A percentile compares a stretch with the other conserved stretches of the same genome.
phyloP scores from a whole-genome alignment of 2,797 vertebrate genomes.

The Taenioides sp. region DNA sequence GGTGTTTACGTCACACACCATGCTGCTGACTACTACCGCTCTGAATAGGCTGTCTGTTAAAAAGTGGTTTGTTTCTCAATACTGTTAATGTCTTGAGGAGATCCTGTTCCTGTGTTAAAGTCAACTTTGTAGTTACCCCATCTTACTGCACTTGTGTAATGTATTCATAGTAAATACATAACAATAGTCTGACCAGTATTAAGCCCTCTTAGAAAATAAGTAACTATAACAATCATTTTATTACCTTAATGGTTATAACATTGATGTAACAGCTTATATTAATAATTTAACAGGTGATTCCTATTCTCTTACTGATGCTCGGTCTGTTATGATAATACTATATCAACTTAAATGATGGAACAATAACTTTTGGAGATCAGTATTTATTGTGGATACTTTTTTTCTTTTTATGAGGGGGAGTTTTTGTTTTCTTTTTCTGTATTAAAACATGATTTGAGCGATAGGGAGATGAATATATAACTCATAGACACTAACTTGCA shows the following conservation, averaged over 20 bases:
- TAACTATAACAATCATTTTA: neutral
- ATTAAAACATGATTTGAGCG: too few relatives aligned
- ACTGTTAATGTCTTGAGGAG: neutral
- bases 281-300: neutral
- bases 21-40: conserved; percentile 31
- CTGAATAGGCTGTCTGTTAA: conserved; percentile 5
- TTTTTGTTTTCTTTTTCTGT: too few relatives aligned
- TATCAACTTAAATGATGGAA: too few relatives aligned
- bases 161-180: neutral
- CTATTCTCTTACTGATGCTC: neutral
- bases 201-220: neutral
- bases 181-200: neutral
- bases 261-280: neutral
- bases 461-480: too few relatives aligned
- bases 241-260: neutral
- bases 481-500: too few relatives aligned
- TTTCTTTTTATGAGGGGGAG: too few relatives aligned
- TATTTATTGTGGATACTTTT: too few relatives aligned
- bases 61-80: conserved; percentile 1
- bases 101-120: too few relatives aligned
- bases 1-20: conserved; percentile 40
- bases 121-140: neutral
- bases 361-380: too few relatives aligned
- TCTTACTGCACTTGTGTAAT: neutral
- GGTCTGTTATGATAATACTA: too few relatives aligned